Evolutionary conservation across 2,113 vertebrate genomes (phyloP).

Genomic region (Pseudopodoces humilis): DNA sequence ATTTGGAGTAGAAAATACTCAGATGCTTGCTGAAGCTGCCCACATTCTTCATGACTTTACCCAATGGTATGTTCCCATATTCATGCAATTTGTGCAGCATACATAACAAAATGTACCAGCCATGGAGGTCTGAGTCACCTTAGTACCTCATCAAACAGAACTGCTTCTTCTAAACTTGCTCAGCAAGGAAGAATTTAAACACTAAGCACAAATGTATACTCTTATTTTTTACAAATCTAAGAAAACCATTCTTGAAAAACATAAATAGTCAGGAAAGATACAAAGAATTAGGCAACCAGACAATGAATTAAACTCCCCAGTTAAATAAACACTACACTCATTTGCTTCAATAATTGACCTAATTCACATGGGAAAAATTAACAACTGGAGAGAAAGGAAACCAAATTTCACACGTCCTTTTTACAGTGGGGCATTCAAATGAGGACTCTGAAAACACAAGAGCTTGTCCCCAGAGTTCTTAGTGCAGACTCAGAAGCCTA

Average conservation of each 20-base stretch:
- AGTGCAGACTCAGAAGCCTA: background rate
- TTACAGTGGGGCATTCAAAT: background rate
- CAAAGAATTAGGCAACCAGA: background rate
- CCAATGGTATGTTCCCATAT: background rate
- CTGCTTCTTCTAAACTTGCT: background rate
- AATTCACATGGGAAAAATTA: background rate
- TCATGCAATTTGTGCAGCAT: background rate
- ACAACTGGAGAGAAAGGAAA: background rate
- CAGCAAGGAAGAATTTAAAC: background rate
- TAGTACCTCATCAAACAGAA: background rate
- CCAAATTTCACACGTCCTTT: background rate
- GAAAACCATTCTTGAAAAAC: background rate
- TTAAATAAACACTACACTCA: background rate
- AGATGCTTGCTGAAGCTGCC: background rate
- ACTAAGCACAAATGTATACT: background rate
- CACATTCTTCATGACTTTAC: background rate
- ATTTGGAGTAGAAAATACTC: background rate
- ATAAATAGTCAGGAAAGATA: background rate
- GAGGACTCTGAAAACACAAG: background rate
- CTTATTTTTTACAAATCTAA: background rate
- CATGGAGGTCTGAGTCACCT: background rate
- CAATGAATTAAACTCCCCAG: background rate
- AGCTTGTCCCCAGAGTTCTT: background rate
- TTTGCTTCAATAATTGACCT: background rate
- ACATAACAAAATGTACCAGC: background rate